Evolutionary conservation across 2,113 vertebrate genomes (phyloP).

Genomic region (Vanacampus margaritifer): DNA sequence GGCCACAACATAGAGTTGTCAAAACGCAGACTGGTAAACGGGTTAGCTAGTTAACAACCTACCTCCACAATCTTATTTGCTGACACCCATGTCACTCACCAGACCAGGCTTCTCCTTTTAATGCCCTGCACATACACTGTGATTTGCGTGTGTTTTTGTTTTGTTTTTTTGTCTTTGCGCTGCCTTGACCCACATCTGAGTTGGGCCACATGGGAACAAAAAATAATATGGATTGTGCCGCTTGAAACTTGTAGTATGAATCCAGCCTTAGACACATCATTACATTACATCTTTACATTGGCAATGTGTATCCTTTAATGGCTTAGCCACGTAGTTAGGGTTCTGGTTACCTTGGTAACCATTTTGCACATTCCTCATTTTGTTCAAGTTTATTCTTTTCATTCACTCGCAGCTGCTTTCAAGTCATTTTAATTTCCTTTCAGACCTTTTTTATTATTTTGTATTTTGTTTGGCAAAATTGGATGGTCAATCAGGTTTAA

Average conservation of each 20-base stretch:
- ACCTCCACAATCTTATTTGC: too few relatives aligned
- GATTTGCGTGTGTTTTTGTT: too few relatives aligned
- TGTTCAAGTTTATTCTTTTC: background rate
- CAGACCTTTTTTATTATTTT: slow-evolving; percentile 3
- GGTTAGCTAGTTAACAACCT: too few relatives aligned
- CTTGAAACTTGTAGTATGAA: too few relatives aligned
- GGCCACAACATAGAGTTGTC: too few relatives aligned
- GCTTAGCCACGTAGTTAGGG: background rate
- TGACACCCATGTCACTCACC: too few relatives aligned
- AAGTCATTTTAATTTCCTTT: background rate
- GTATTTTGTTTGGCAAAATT: background rate
- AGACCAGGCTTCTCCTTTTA: too few relatives aligned
- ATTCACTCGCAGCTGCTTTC: background rate
- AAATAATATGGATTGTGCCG: too few relatives aligned
- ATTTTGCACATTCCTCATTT: background rate
- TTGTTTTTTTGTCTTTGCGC: background rate
- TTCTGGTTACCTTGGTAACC: background rate
- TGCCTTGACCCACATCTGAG: background rate
- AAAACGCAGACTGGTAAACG: too few relatives aligned
- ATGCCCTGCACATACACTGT: too few relatives aligned
- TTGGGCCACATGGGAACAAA: background rate
- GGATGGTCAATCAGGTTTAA: background rate
- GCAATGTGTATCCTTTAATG: background rate
- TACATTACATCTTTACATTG: background rate
- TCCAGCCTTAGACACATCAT: background rate